Base-by-base conservation (phyloP, 1,140 invertebrate species). In the Diabrotica virgifera region DNA sequence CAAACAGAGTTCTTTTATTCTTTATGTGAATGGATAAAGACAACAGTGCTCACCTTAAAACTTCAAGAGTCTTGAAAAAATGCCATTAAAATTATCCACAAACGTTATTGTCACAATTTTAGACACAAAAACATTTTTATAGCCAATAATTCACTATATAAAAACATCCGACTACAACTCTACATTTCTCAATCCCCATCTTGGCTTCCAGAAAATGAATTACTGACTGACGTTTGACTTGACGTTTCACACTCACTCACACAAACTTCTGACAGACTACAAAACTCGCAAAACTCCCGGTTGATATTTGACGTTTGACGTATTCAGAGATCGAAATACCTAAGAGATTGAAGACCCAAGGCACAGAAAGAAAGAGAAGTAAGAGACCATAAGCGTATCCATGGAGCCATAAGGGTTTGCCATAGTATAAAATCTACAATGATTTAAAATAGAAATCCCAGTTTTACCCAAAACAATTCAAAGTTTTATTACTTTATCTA, bases 51-150 rank as follows among this genome's bases (percentile, higher is more conserved):
- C 40, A 46, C 40, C 40, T 46, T n/a, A 46, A 46, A 24, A 46
- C 8, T 46, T 46, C 40, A 46, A 46, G 40, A 46, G n/a, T 46
- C 8, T 8, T 46, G 8, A 10, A 46, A 46, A 46, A 46, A 46
- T 46, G 8, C 40, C 40, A 46, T 46, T 46, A 46, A 46, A 46
- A 46, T 46, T 46, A 46, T 46, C n/a, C 40, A 46, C 40, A 46
- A 46, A 46, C 40, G 40, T 46, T 46, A 46, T 46, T 46, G 40
- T 46, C 40, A 46, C 40, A 46, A 46, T 46, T 46, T 46, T 46
- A 46, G 40, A 46, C 40, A 46, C 40, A 46, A 10, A 46, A 10
- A 46, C 40, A 46, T 46, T 46, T 46, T 46, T 46, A 46, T 46
- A 5, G 40, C 8, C 8, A 46, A 46, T 46, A 46, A 46, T 46